phyloP scores from a whole-genome alignment of 2,888 invertebrate species.

The Thumatha senex region DNA sequence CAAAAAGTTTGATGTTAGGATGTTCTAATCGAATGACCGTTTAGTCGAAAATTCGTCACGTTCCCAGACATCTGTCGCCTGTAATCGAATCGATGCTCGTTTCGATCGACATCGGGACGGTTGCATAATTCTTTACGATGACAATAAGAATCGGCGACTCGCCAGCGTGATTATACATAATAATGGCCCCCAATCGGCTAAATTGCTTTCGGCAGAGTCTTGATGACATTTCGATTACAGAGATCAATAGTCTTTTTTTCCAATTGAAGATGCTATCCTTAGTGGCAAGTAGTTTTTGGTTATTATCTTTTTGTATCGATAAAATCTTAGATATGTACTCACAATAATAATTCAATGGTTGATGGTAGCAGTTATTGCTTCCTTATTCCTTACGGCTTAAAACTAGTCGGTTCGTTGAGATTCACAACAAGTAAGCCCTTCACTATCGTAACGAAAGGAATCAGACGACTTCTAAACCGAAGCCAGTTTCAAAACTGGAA shows the following conservation, averaged over 20 bases:
- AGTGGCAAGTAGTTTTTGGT: constrained; percentile 35
- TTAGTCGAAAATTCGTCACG: constrained; percentile 80
- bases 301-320: constrained; percentile 35
- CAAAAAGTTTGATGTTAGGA: constrained; percentile 26
- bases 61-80: constrained; percentile 81
- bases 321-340: constrained; percentile 14
- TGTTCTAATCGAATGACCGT: constrained; percentile 49
- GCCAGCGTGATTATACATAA: constrained; percentile 72
- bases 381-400: not conserved
- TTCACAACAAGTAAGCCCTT: no score
- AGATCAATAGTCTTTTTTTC: constrained; percentile 54
- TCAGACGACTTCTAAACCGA: no score
- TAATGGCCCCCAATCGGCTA: constrained; percentile 55
- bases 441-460: no score
- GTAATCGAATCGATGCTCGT: constrained; percentile 72
- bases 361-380: not conserved
- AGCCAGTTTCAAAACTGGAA: no score
- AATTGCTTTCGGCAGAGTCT: constrained; percentile 60
- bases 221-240: constrained; percentile 72
- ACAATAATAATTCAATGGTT: not conserved
- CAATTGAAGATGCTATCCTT: constrained; percentile 38
- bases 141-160: constrained; percentile 72
- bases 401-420: no score
- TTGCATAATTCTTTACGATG: constrained; percentile 81
- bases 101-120: constrained; percentile 65